Percentiles rank a stretch among this genome's conserved stretches.
These are phyloP conservation scores for Daboia siamensis DNA, from an alignment of 2,113 vertebrate species.

Conservation along the genomic window DNA sequence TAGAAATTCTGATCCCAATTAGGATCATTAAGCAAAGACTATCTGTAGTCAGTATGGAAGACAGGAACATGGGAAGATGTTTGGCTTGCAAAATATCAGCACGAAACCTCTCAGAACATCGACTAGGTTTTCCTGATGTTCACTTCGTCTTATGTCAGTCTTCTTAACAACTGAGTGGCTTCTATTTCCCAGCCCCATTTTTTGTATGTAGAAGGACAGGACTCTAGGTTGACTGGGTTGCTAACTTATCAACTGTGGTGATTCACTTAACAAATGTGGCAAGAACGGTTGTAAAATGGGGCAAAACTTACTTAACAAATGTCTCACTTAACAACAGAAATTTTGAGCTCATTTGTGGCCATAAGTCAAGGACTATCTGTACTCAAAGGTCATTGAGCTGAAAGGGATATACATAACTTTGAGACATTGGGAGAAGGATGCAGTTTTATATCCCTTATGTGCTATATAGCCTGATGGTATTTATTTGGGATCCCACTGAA, in stretches of 20 bases:
- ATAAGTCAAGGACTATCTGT: no score
- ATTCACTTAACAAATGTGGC: background rate
- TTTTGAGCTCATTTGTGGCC: no score
- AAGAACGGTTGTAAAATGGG: background rate
- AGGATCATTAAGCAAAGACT: background rate
- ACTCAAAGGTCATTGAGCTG: no score
- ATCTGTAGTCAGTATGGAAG: background rate
- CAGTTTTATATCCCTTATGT: background rate
- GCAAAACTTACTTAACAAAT: background rate
- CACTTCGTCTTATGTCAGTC: background rate
- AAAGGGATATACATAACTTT: background rate
- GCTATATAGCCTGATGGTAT: background rate
- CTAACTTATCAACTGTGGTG: background rate
- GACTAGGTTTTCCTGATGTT: background rate
- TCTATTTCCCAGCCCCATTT: background rate
- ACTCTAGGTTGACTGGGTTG: background rate
- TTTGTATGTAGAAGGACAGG: background rate
- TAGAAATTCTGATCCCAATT: background rate
- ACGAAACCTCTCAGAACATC: background rate
- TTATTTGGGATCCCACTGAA: background rate
- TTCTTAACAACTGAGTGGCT: background rate
- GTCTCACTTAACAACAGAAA: no score
- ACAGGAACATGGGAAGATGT: background rate
- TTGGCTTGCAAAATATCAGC: background rate
- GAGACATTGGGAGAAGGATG: background rate